Base-by-base conservation (phyloP, 2,797 vertebrate genomes). In the Lateolabrax maculatus region DNA sequence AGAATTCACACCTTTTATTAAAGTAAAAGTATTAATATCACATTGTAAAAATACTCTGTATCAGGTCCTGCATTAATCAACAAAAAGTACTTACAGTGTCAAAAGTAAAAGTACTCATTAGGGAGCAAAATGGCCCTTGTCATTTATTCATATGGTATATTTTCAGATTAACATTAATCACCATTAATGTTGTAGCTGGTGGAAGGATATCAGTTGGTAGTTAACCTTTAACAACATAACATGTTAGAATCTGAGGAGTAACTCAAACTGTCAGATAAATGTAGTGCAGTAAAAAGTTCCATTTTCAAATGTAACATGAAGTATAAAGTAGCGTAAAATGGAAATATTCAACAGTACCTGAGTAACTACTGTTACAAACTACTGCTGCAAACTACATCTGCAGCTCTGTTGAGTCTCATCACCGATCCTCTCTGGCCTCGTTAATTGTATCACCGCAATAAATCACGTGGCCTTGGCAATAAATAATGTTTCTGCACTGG, bases 371-470 rank as follows among this genome's bases (percentile, higher is more conserved):
- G n/a, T n/a, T n/a, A n/a, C n/a, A n/a, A n/a, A n/a, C n/a, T n/a
- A n/a, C 31, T 34, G 31, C 31, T 34, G 31, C 31, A 4, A 34
- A 34, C 56, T 58, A 9, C 56, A 58, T 23, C 11, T 13, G 55
- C 6, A 3, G 10, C 9, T n/a, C 21, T 13, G 55, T 27, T 29
- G 16, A 34, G 6, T 53, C 21, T 34, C 39, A 8, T 13, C 52
- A 3, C 5, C 21, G 44, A 49, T 34, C 37, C 44, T 7, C 8
- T 1, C 13, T 27, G 46, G 66, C 49, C 49, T 39, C 7, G 3
- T 57, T 75, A 63, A 53, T 76, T 46, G 11, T 61, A 18, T 61
- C 46, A 39, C 23, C 4, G 3, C 27, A 29, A 53, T 65, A 65
- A 71, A 43, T 72, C 44, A 21, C 1, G 19, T n/a, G 7, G 3